Conservation (phyloP, 2,797 vertebrate species). For the Clarias laeviceps region DNA sequence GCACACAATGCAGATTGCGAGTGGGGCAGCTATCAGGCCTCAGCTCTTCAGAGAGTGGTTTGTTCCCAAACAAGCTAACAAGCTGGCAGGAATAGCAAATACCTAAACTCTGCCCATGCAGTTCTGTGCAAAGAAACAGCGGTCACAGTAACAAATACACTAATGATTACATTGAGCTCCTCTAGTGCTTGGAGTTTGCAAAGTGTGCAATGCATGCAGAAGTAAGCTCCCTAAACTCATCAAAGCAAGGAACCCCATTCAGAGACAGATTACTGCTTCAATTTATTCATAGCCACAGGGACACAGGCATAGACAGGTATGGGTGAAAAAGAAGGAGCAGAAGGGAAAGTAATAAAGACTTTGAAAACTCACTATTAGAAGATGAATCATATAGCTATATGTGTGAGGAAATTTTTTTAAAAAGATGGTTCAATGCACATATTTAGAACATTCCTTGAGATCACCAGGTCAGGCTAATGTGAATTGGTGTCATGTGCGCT, state of each 20-base stretch:
- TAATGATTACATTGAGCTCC: conserved; percentile 43
- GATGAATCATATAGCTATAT: conserved; percentile 42
- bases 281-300: conserved; percentile 43
- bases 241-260: conserved; percentile 32
- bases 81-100: conserved; percentile 50
- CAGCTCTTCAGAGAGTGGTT: conserved; percentile 47
- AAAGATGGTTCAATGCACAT: conserved; percentile 3
- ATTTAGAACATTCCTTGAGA: conserved; percentile 28
- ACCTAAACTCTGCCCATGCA: conserved; percentile 37
- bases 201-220: conserved; percentile 39
- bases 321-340: conserved; percentile 17
- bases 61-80: conserved; percentile 54
- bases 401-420: conserved; percentile 41
- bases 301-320: conserved; percentile 28
- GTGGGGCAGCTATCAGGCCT: conserved; percentile 43
- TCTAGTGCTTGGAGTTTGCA: conserved; percentile 23
- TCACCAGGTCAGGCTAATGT: conserved; percentile 24
- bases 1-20: conserved; percentile 60
- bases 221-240: conserved; percentile 22
- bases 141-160: conserved; percentile 50
- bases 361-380: conserved; percentile 39
- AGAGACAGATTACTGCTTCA: conserved; percentile 42
- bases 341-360: conserved; percentile 44
- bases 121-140: conserved; percentile 20
- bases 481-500: conserved; percentile 15